Conservation (phyloP, 2,113 vertebrate genomes). For the Mixornis gularis region DNA sequence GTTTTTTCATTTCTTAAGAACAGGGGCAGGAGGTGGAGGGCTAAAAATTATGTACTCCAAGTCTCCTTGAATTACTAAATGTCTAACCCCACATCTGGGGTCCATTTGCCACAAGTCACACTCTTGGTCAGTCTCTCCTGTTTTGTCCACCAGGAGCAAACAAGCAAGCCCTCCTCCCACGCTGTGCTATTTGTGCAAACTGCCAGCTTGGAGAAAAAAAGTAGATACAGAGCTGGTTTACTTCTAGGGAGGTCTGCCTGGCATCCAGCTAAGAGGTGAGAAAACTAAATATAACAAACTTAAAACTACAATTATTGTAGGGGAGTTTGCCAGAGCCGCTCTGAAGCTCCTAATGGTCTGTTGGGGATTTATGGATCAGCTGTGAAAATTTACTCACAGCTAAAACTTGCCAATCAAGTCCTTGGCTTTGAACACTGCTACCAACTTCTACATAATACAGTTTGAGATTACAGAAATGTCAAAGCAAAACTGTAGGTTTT, state of each 20-base stretch:
- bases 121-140: not conserved
- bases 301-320: constrained; percentile 60
- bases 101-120: not conserved
- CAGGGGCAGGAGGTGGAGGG: too few species aligned
- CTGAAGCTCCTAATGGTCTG: constrained; percentile 61
- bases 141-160: not conserved
- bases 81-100: not conserved
- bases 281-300: constrained; percentile 63
- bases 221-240: not conserved
- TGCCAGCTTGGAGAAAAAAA: not conserved
- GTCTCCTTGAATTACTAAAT: not conserved
- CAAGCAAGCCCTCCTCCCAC: not conserved
- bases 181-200: not conserved
- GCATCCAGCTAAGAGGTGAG: constrained; percentile 41
- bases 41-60: not conserved
- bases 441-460: not conserved
- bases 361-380: constrained; percentile 65
- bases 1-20: not conserved
- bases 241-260: not conserved
- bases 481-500: not conserved
- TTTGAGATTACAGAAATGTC: not conserved
- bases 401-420: constrained; percentile 64
- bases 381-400: constrained; percentile 64
- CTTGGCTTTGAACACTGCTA: constrained; percentile 4
- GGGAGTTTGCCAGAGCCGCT: constrained; percentile 41